phyloP scores from a whole-genome alignment of 2,113 vertebrate species.

The Cisticola juncidis region DNA sequence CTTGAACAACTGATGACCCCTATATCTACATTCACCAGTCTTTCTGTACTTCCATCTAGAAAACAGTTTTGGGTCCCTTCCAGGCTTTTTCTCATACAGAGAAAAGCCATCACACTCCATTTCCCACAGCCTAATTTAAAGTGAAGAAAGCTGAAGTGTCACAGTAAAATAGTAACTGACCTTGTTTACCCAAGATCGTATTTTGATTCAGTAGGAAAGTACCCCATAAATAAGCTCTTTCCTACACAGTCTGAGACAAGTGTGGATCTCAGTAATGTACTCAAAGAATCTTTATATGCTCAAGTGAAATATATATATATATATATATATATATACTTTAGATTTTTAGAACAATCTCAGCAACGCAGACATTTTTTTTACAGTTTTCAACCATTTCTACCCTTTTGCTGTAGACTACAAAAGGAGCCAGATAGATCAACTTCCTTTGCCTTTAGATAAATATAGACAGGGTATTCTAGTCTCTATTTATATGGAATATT shows the following conservation, averaged over 20 bases:
- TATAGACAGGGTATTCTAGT: neutral
- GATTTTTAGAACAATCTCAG: neutral
- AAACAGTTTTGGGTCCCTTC: neutral
- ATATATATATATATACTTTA: neutral
- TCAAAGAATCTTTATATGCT: neutral
- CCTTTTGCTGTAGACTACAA: neutral
- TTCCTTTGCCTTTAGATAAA: neutral
- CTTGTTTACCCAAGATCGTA: neutral
- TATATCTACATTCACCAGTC: neutral
- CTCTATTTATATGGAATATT: neutral
- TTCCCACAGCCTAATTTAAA: neutral
- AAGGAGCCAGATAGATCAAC: neutral
- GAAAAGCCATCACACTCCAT: neutral
- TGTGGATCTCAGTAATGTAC: neutral
- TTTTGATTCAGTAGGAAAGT: conserved; percentile 23
- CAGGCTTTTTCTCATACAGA: neutral
- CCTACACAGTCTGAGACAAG: neutral
- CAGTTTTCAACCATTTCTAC: neutral
- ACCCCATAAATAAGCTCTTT: neutral
- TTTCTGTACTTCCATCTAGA: neutral
- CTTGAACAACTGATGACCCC: neutral
- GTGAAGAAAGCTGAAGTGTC: neutral
- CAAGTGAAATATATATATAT: neutral
- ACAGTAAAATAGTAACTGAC: neutral
- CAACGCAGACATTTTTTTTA: neutral